Base-by-base conservation (phyloP, 2,888 invertebrate genomes). In the Troides helena region DNA sequence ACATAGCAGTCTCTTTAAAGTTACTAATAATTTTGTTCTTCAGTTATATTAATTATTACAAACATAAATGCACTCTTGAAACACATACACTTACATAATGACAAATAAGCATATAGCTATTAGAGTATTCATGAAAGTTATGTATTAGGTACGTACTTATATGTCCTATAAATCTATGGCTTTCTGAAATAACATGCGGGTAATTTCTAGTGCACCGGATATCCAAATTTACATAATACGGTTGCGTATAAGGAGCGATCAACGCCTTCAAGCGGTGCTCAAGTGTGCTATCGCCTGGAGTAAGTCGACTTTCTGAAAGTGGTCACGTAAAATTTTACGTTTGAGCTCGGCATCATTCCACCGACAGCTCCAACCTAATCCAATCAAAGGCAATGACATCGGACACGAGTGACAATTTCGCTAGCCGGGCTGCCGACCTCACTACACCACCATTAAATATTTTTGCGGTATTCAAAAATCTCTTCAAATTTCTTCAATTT, bases 241-340 rank as follows among this genome's bases (percentile, higher is more conserved):
- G 78, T 77, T 74, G 80, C 81, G 83, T 78, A 78, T 82, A 79
- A 79, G 77, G 81, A 84, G 81, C 83, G 81, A 87, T 86, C 84
- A 83, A 79, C 83, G 81, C 81, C 78, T 77, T 62, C 57, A 73
- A 77, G 78, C 79, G 79, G 77, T 80, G 78, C 78, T 81, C 79
- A 82, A 85, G 85, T 86, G 83, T 85, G 87, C 87, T 85, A 86
- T 89, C 81, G 82, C 82, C 82, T 85, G 84, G 81, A 84, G 85
- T 84, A 86, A 88, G 85, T 83, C 85, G 83, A 84, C 85, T 85
- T 86, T 89, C 83, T 75, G 86, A 88, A 89, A 90, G 90, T 89
- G 90, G 92, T 91, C 90, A 90, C 90, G 91, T 92, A 91, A 91
- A 92, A 91, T 90, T 90, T 90, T 89, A 92, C 90, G 89, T 91